Evolutionary conservation across 2,888 invertebrate genomes (phyloP).

Genomic region (Branchellion lobata): DNA sequence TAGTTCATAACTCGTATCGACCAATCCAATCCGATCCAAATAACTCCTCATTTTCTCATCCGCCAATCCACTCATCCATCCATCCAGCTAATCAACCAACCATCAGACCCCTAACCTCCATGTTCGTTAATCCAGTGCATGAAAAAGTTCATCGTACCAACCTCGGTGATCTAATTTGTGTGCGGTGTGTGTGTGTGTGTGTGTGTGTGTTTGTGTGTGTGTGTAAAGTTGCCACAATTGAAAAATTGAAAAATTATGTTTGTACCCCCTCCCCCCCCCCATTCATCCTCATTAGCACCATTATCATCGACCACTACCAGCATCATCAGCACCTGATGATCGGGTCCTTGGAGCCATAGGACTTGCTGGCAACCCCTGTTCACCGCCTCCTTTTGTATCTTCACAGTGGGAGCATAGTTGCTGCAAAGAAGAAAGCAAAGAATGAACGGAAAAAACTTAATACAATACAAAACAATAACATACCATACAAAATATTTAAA

Average conservation of each 20-base stretch:
- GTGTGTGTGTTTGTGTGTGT: too few relatives aligned
- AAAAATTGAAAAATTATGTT: too few relatives aligned
- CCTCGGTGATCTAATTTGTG: constrained; percentile 88
- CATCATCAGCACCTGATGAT: constrained; percentile 66
- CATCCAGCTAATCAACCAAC: too few relatives aligned
- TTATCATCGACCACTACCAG: neutral
- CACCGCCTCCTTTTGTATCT: constrained; percentile 69
- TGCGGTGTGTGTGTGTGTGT: too few relatives aligned
- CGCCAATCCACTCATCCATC: too few relatives aligned
- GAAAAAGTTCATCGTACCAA: constrained; percentile 97
- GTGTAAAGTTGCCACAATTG: too few relatives aligned
- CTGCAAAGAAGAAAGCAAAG: constrained; percentile 54
- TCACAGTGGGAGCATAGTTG: constrained; percentile 67
- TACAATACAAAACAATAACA: too few relatives aligned
- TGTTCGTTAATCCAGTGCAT: constrained; percentile 80
- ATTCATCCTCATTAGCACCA: neutral
- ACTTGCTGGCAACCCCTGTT: constrained; percentile 87
- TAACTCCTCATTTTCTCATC: too few relatives aligned
- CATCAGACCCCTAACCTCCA: constrained; percentile 84
- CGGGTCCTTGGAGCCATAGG: constrained; percentile 90
- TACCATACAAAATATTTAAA: too few relatives aligned
- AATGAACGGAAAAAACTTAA: neutral
- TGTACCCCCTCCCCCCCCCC: neutral
- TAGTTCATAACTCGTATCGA: too few relatives aligned
- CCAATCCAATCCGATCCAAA: too few relatives aligned